Evolutionary conservation across 1,140 invertebrate genomes (phyloP).

Genomic region (Drosophila kepulauana): DNA sequence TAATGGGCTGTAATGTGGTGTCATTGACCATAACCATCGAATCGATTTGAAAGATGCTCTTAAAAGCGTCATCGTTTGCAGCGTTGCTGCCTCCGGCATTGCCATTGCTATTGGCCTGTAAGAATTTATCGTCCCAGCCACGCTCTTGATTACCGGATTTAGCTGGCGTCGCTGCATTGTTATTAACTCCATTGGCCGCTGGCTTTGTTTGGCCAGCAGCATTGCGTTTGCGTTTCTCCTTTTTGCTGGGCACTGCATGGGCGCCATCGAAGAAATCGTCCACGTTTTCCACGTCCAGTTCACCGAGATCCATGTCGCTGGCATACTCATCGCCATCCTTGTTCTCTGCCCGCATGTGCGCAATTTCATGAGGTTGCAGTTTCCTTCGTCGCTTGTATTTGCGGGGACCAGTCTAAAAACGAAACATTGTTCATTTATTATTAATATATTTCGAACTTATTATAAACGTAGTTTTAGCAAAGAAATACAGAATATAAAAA

Average conservation of each 20-base stretch:
- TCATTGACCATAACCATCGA: slow-evolving; percentile 74
- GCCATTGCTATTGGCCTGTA: slow-evolving; percentile 40
- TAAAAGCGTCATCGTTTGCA: slow-evolving; percentile 45
- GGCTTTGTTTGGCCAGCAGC: slow-evolving; percentile 26
- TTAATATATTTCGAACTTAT: too few relatives aligned
- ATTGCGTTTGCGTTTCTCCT: slow-evolving; percentile 55
- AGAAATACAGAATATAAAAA: too few relatives aligned
- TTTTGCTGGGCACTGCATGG: slow-evolving; percentile 65
- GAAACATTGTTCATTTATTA: not conserved
- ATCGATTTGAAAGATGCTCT: slow-evolving; percentile 70
- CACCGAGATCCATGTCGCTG: slow-evolving; percentile 78
- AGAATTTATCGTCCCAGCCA: slow-evolving; percentile 77
- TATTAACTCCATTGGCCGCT: slow-evolving; percentile 38
- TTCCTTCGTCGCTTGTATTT: slow-evolving; percentile 93
- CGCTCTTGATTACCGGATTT: slow-evolving; percentile 63
- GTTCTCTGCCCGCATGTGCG: slow-evolving; percentile 81
- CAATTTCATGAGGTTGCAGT: slow-evolving; percentile 88
- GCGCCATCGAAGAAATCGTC: slow-evolving; percentile 85
- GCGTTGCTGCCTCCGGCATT: slow-evolving; percentile 20
- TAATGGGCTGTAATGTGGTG: slow-evolving; percentile 44
- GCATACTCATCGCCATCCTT: slow-evolving; percentile 61
- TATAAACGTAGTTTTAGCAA: too few relatives aligned
- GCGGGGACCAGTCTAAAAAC: slow-evolving; percentile 88
- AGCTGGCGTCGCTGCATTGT: not conserved
- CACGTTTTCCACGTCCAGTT: slow-evolving; percentile 78